Evolutionary conservation across 2,797 vertebrate species (phyloP), one percentile per base, ranked within the genome.

Genomic region (Coregonus sp.): DNA sequence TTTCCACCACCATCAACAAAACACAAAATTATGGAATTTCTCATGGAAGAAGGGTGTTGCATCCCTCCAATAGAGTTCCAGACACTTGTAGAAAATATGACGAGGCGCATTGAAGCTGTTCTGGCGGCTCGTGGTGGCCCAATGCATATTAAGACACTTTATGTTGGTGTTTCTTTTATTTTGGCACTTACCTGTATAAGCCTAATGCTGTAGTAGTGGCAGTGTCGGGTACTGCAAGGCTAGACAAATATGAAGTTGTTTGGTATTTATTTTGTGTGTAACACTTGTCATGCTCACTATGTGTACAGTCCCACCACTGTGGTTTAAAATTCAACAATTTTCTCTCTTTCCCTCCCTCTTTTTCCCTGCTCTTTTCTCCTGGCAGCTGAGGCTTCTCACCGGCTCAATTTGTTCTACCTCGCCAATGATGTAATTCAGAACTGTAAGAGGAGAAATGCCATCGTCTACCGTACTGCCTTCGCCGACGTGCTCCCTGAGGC

Each of bases 401-500:
- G 96, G 14, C 92, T 99, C 84, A 99, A 98, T 91, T 95, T 99
- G 54, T 93, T 99, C 75, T 99, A 98, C 89, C 84, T 99, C 79
- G 97, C 97, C 89, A 99, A 99, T 1, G 98, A 99, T 12, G 95
- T 99, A 85, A 98, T 99, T 80, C 98, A 99, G 92, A 99, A 99
- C 91, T 99, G 97, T 90, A 99, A 99, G 84, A 94, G 97, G 78
- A 98, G 95, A 87, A 99, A 99, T 0, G 97, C 98, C 37, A 95
- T 99, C 0, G 95, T 98, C 20, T 99, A 98, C 78, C 96, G 98
- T 0, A 96, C 97, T 0, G 95, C 97, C 0, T 99, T 98, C 31
- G 96, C 98, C 0, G 97, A 98, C 29, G 95, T 98, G 75, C 95
- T 99, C 3, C 95, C 94, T 0, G 97, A 98, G 4, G 96, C 98